Evolutionary conservation across 2,113 vertebrate genomes (phyloP), one percentile per base, ranked within the genome.

Genomic region (Haemorhous mexicanus): DNA sequence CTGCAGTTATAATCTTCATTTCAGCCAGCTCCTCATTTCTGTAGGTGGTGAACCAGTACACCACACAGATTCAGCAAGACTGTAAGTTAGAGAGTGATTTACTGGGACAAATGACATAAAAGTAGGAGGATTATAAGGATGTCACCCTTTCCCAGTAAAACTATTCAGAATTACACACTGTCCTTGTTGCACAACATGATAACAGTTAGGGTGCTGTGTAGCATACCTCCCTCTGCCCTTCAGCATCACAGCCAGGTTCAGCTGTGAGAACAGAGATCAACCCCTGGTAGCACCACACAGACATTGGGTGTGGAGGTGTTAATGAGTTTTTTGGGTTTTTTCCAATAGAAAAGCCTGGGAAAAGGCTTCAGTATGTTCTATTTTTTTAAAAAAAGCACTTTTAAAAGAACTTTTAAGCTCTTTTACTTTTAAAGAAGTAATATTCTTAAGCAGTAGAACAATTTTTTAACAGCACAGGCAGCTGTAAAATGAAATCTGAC

Each of bases 231-330:
- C 13, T 69, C n/a, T 70, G 55, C 12, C 32, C 35, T 89, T 20
- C 43, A 66, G 16, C 30, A 12, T 18, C 37, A 14, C 63, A 76
- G 18, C 16, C 20, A 18, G 1, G 9, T 30, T 63, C 6, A 1
- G 49, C 41, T 5, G 0, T 49, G 49, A 55, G 30, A 79, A n/a
- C 2, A 61, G 24, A 52, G 14, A 43, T 30, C 66, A 63, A 0
- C 11, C 39, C 44, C 55, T 56, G 21, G 33, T 7, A 68, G 39
- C 30, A 47, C 52, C 62, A 50, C 9, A 50, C 13, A 85, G n/a
- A 32, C 14, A 11, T 49, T 35, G 3, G 1, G 5, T 37, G 16
- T 16, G 39, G 4, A 21, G 6, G 19, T 2, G 1, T 8, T 5
- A 1, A 13, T 23, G 2, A 28, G 6, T 2, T 24, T 26, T 49